Evolutionary conservation across 2,797 vertebrate genomes (phyloP), one percentile per base, ranked within the genome.

Genomic region (Enteromius thamalakanensis): DNA sequence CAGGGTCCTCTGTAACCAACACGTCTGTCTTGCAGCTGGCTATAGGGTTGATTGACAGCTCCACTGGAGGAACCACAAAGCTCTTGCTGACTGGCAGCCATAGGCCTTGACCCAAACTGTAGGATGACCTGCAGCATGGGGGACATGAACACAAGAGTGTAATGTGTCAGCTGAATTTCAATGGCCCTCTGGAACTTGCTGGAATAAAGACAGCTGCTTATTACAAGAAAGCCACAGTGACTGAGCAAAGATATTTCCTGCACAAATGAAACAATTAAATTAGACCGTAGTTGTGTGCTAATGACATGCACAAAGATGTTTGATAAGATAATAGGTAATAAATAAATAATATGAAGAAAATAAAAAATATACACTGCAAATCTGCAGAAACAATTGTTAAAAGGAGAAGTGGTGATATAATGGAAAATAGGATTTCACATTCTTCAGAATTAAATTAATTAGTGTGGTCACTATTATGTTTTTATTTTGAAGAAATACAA

Each of bases 71-170:
- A 49, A 99, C 97, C 90, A 99, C 98, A 0, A 99, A 99, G 91
- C 97, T 99, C 93, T 99, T 99, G 91, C 97, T 99, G 93, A 99
- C 97, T 0, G 98, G 98, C 87, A 99, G 95, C 98, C 98, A 99
- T 91, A 99, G 90, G 29, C 98, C 98, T 91, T 99, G 98, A 85
- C 97, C 97, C 92, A 99, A 91, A 91, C 97, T 99, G 91, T 99
- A 99, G 89, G 98, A 98, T 49, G 97, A 98, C 94, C 89, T 89
- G 85, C 82, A 47, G 32, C 17, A 21, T 7, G 47, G 68, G 17
- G 4, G 21, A 79, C 77, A 85, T 29, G 17, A 6, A 87, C 68
- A 75, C 29, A 81, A 87, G 51, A 67, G 58, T 1, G 32, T 12
- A n/a, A 76, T 15, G 10, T 9, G 72, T 81, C 82, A 76, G 15